Evolutionary conservation across 1,140 invertebrate genomes (phyloP), one percentile per base, ranked within the genome.

Genomic region (Formica selysi): DNA sequence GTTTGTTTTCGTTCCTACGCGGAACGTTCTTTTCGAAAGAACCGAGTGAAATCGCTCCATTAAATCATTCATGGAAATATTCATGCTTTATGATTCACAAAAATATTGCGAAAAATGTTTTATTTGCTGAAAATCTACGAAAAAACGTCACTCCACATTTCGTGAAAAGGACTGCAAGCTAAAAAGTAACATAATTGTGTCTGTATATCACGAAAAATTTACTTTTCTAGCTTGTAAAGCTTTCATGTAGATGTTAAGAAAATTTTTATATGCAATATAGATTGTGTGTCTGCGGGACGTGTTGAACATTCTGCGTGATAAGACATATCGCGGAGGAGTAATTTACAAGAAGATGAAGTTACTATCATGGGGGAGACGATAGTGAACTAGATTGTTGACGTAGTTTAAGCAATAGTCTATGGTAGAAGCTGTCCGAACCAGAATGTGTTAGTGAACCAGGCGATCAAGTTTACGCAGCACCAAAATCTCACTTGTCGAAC

Each of bases 291-390:
- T n/a, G 68, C 19, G 79, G 32, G 32, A 32, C 0, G 38, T 38
- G 68, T 48, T 83, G 26, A 59, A 36, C 68, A 64, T 83, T 74
- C 29, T 44, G 54, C 36, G 26, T 61, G 79, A 83, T 83, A 74
- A 83, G 13, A 57, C n/a, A 74, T 70, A 83, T 70, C 68, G 41
- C 79, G 38, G 59, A 41, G 36, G 78, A 73, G 87, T 85, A 85
- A 88, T 76, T 78, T 62, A 61, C 48, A 67, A 54, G 26, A 80
- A 79, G 90, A 85, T 90, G 71, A 89, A 90, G 84, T 90, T 91
- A 86, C 81, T 67, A 48, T 36, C 84, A 83, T 62, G 57, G 65
- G 76, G 65, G 41, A 83, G 32, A 64, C 70, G 48, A 70, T 79
- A 62, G 85, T 76, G 32, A 41, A 61, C 67, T 67, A 67, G 76